Conservation (phyloP, 2,113 vertebrate genomes). For the Thymallus thymallus region DNA sequence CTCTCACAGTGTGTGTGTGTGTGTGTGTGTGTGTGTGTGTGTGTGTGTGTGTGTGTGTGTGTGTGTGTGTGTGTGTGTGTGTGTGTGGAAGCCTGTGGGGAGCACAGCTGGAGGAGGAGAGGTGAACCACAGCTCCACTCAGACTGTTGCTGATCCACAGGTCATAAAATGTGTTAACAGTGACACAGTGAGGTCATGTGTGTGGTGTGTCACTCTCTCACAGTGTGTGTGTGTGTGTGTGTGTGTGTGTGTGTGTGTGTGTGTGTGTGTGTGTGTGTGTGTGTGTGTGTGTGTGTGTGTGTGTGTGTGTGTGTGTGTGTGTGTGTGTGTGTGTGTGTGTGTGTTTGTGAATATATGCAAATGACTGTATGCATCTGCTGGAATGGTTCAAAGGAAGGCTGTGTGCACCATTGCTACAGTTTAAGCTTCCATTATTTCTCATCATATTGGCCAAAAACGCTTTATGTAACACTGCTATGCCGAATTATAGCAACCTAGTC, state of each 20-base stretch:
- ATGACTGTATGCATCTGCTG: constrained; percentile 9
- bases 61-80: neutral
- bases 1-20: neutral
- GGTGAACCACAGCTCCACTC: constrained; percentile 21
- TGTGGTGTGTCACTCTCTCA: too few relatives aligned
- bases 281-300: too few relatives aligned
- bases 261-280: too few relatives aligned
- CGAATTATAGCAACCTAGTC: neutral
- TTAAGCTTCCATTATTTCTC: neutral
- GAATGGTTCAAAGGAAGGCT: neutral
- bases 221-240: constrained; percentile 7
- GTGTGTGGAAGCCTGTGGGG: constrained; percentile 25
- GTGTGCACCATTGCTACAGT: neutral
- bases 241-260: constrained; percentile 12
- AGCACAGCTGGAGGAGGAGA: constrained; percentile 34
- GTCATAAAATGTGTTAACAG: constrained; percentile 7
- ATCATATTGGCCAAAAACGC: neutral
- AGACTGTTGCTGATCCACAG: too few relatives aligned
- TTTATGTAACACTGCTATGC: neutral
- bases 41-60: too few relatives aligned
- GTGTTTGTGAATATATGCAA: constrained; percentile 1
- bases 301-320: constrained; percentile 28
- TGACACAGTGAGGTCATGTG: constrained; percentile 30
- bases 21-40: too few relatives aligned
- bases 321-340: neutral